These are phyloP conservation scores for Ammospiza nelsoni DNA, from an alignment of 2,113 vertebrate species.

Conservation along the genomic window DNA sequence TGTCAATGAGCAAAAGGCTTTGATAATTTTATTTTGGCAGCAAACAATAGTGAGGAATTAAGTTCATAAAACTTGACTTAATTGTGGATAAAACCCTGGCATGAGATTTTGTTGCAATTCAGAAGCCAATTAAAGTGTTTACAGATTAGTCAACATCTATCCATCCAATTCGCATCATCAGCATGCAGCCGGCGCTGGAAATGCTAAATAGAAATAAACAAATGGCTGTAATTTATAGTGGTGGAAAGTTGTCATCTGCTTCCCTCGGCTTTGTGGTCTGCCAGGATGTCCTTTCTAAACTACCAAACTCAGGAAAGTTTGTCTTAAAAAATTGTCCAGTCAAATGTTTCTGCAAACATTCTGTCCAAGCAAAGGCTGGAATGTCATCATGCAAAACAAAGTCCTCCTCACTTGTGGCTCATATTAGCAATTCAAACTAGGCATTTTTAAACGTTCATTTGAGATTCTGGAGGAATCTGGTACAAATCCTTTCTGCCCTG, in stretches of 20 bases:
- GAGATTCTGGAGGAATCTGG: neutral
- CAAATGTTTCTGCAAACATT: neutral
- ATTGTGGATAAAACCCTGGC: slow-evolving; percentile 42
- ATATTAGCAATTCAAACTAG: neutral
- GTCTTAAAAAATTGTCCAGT: neutral
- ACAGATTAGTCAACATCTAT: slow-evolving; percentile 55
- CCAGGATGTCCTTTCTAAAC: neutral
- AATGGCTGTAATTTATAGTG: slow-evolving; percentile 17
- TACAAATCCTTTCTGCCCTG: neutral
- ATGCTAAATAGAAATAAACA: slow-evolving; percentile 37
- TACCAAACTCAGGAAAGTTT: neutral
- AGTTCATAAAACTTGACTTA: slow-evolving; percentile 58
- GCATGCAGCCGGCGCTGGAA: neutral
- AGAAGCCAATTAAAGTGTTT: slow-evolving; percentile 58
- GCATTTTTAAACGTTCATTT: neutral
- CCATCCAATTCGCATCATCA: slow-evolving; percentile 20
- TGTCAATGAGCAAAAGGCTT: neutral
- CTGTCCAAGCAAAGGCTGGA: neutral
- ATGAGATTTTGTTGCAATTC: slow-evolving; percentile 5
- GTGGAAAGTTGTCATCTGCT: neutral
- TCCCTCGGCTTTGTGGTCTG: neutral
- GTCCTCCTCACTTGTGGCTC: neutral
- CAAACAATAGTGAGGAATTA: slow-evolving; percentile 39
- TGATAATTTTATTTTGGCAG: slow-evolving; percentile 41
- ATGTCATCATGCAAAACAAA: neutral